Conservation (phyloP, 1,140 invertebrate species). For the Diprion similis region DNA sequence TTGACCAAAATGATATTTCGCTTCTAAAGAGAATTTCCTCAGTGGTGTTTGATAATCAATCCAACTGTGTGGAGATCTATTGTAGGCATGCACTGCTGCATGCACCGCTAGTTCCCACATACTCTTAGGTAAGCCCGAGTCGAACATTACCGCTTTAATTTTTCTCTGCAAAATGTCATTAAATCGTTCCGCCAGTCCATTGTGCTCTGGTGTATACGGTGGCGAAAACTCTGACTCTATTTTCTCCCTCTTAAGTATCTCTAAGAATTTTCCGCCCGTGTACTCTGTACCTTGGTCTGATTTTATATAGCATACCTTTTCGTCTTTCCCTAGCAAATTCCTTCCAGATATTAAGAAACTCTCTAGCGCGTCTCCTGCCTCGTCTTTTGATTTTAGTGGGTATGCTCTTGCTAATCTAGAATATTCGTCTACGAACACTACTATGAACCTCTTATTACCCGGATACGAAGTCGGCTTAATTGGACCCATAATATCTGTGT, state of each 20-base stretch:
- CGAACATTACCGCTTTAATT: constrained; percentile 46
- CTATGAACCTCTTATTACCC: constrained; percentile 25
- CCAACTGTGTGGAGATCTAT: constrained; percentile 35
- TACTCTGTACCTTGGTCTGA: constrained; percentile 30
- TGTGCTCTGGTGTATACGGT: constrained; percentile 39
- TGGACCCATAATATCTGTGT: constrained; percentile 28
- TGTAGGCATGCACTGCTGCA: constrained; percentile 44
- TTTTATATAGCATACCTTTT: constrained; percentile 31
- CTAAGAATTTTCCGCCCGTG: constrained; percentile 28
- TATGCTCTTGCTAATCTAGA: constrained; percentile 27
- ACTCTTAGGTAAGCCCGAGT: constrained; percentile 38
- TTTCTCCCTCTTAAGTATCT: constrained; percentile 28
- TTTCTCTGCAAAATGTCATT: constrained; percentile 45
- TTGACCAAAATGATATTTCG: constrained; percentile 24
- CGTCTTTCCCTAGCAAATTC: constrained; percentile 26
- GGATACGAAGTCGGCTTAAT: constrained; percentile 25
- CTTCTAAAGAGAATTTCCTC: constrained; percentile 17
- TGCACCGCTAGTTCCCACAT: constrained; percentile 50
- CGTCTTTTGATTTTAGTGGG: constrained; percentile 26
- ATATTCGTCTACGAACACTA: constrained; percentile 23
- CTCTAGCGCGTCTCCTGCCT: constrained; percentile 20
- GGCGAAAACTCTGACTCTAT: constrained; percentile 28
- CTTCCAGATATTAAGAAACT: constrained; percentile 20
- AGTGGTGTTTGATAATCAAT: constrained; percentile 28
- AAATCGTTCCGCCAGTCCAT: constrained; percentile 48